Percentiles rank a stretch among this genome's conserved stretches.
These are phyloP conservation scores for Allygus modestus DNA, from an alignment of 2,888 invertebrate genomes.

Conservation along the genomic window DNA sequence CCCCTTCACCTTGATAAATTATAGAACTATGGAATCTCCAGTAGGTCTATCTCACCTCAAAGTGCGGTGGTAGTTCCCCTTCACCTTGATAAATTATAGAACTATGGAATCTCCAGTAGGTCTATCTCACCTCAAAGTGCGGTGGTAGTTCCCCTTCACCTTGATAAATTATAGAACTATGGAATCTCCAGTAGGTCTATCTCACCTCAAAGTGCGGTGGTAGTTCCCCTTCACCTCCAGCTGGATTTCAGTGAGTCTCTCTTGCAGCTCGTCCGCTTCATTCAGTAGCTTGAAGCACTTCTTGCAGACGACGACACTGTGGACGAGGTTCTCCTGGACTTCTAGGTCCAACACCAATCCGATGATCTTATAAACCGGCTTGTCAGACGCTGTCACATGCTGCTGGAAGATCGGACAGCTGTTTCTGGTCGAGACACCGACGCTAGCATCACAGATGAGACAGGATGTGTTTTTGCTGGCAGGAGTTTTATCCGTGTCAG, in stretches of 20 bases:
- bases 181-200: too few species aligned
- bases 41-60: too few species aligned
- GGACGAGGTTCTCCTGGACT: slow-evolving; percentile 77
- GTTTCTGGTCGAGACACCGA: slow-evolving; percentile 77
- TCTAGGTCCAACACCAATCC: slow-evolving; percentile 76
- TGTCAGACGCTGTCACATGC: slow-evolving; percentile 72
- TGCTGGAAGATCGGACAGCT: slow-evolving; percentile 77
- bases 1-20: too few species aligned
- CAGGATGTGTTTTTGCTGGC: slow-evolving; percentile 73
- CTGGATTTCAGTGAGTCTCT: slow-evolving; percentile 76
- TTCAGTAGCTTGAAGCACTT: slow-evolving; percentile 82
- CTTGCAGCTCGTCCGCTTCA: slow-evolving; percentile 75
- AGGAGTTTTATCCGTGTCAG: slow-evolving; percentile 65
- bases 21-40: too few species aligned
- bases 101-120: too few species aligned
- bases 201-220: slow-evolving; percentile 74
- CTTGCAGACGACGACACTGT: slow-evolving; percentile 79
- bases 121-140: slow-evolving; percentile 74
- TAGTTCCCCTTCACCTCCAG: slow-evolving; percentile 77
- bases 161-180: too few species aligned
- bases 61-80: slow-evolving; percentile 76
- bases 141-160: slow-evolving; percentile 77
- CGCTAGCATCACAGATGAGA: slow-evolving; percentile 80
- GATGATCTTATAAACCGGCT: slow-evolving; percentile 74
- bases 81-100: too few species aligned